phyloP scores from a whole-genome alignment of 1,140 invertebrate species.

The Pseudobourletiella spinata region DNA sequence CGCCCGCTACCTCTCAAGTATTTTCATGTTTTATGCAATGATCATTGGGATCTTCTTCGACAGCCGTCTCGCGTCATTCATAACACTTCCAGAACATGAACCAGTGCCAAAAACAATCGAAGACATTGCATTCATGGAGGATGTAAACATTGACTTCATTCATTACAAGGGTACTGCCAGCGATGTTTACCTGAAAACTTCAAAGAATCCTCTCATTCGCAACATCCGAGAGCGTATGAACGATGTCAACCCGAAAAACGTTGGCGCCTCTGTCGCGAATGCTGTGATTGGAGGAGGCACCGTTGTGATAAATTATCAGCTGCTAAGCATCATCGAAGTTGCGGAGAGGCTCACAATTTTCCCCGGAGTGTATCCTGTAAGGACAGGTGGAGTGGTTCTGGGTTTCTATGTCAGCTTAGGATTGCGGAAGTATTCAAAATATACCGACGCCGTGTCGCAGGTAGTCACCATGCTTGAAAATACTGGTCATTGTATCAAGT shows the following conservation, averaged over 20 bases:
- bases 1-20: not conserved
- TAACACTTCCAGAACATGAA: not conserved
- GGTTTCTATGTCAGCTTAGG: not conserved
- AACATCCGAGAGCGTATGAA: no score
- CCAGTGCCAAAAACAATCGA: not conserved
- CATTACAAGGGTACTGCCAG: not conserved
- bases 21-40: not conserved
- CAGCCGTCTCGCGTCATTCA: not conserved
- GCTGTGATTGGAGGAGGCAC: no score
- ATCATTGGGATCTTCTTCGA: not conserved
- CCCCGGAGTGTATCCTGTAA: not conserved
- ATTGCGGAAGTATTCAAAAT: not conserved
- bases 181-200: no score
- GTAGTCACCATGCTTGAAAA: not conserved
- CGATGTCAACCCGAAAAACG: no score
- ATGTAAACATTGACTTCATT: not conserved
- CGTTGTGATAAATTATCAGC: no score
- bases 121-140: not conserved
- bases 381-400: not conserved
- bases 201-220: no score
- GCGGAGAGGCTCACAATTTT: not conserved
- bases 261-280: no score
- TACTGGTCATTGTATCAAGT: not conserved
- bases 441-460: not conserved
- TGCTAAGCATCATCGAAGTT: not conserved